Evolutionary conservation across 2,113 vertebrate species (phyloP).

Genomic region (Piprites chloris): DNA sequence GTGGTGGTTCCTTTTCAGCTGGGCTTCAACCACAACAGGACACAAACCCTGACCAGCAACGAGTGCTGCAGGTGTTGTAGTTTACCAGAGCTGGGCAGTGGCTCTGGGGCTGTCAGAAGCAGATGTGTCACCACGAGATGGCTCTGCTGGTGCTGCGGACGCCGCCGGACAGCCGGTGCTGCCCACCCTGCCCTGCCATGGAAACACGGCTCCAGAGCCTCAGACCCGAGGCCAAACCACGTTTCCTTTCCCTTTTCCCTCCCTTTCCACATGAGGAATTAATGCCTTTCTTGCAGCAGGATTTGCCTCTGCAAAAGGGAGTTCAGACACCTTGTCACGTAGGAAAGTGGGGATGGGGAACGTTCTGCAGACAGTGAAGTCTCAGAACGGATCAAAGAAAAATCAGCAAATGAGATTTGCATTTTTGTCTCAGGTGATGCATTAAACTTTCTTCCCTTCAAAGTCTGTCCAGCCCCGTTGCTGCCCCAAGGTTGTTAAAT

Average conservation of each 20-base stretch:
- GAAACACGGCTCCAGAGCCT: background rate
- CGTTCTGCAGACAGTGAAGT: accelerated
- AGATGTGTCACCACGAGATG: conserved; percentile 55
- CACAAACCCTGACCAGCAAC: accelerated
- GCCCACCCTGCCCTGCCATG: background rate
- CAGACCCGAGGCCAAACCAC: accelerated
- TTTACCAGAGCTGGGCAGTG: background rate
- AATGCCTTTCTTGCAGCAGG: background rate
- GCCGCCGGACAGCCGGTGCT: background rate
- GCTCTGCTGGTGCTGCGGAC: background rate
- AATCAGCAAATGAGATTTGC: background rate
- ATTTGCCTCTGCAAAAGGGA: background rate
- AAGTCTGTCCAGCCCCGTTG: background rate
- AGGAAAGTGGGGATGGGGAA: accelerated
- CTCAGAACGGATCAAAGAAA: background rate
- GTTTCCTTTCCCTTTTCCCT: background rate
- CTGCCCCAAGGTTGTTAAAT: background rate
- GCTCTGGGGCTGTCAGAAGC: background rate
- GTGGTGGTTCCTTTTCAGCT: background rate
- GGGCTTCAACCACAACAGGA: background rate
- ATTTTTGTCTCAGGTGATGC: background rate
- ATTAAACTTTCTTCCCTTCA: background rate
- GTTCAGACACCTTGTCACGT: accelerated
- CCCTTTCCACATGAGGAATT: accelerated
- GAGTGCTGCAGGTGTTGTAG: accelerated